Conservation (phyloP, 2,888 invertebrate genomes). For the Suillia variegata region DNA sequence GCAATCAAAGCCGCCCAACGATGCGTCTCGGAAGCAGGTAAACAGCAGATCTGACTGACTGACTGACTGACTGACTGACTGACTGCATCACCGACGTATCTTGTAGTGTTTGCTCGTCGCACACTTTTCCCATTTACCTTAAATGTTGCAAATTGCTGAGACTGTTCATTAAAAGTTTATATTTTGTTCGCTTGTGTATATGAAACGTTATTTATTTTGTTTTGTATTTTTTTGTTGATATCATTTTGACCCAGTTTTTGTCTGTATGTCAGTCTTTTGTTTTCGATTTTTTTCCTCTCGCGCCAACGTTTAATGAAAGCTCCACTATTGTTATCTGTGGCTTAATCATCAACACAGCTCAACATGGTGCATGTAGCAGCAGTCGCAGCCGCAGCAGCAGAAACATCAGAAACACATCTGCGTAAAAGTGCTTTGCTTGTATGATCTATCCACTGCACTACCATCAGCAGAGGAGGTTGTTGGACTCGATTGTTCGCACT, state of each 20-base stretch:
- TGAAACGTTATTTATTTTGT: too few relatives aligned
- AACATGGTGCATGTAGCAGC: too few relatives aligned
- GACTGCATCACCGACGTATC: too few relatives aligned
- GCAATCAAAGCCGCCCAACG: too few relatives aligned
- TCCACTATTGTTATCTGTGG: neutral
- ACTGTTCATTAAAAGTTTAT: slow-evolving; percentile 13
- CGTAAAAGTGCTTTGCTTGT: too few relatives aligned
- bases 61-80: too few relatives aligned
- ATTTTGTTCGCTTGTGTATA: too few relatives aligned
- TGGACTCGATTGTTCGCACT: slow-evolving; percentile 16
- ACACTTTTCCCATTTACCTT: neutral
- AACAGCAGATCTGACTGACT: neutral
- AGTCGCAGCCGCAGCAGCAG: too few relatives aligned
- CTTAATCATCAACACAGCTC: neutral
- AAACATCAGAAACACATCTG: too few relatives aligned
- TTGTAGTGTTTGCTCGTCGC: too few relatives aligned
- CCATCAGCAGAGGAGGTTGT: slow-evolving; percentile 18
- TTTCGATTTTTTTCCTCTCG: slow-evolving; percentile 4
- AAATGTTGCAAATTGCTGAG: slow-evolving; percentile 7
- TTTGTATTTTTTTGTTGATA: slow-evolving; percentile 16
- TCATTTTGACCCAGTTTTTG: slow-evolving; percentile 21
- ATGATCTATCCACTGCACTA: too few relatives aligned
- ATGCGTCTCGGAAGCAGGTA: too few relatives aligned
- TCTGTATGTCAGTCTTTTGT: slow-evolving; percentile 15
- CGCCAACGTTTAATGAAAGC: neutral